Evolutionary conservation across 2,888 invertebrate genomes (phyloP), one percentile per base, ranked within the genome.

Genomic region (Polydrusus tereticollis): DNA sequence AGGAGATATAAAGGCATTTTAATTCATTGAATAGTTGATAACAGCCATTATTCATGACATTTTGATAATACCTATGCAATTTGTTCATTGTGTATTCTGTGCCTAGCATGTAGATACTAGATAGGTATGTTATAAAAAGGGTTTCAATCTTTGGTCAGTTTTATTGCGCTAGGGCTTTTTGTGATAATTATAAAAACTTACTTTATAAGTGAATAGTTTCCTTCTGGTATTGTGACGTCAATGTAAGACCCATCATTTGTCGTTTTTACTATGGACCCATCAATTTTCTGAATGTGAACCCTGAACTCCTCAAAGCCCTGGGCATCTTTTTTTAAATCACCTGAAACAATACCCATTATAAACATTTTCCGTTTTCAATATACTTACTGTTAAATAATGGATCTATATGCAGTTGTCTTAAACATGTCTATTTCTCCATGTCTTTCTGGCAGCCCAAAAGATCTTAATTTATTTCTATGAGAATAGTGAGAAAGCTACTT

Each of bases 161-260:
- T n/a, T n/a, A n/a, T 26, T 26, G 4, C 26, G 26, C 7, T 26
- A 26, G 26, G 3, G 26, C 26, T 26, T 26, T 26, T 26, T 26
- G 26, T 26, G 7, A 26, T 26, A 26, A 5, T 5, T 5, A 5
- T 7, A 33, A 29, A 21, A 43, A 79, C 83, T 81, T 79, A 85
- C 84, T 78, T 80, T 64, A 84, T 77, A 55, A 84, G 75, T 29
- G 78, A 74, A 75, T 80, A 83, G 73, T 84, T 83, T 58, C 81
- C 84, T 78, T 85, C 84, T 38, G 84, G 82, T 74, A 84, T 79
- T 8, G 80, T 82, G 29, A 85, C 78, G 75, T 84, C 84, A 52
- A 84, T 72, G 74, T 80, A 82, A 0, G 81, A 78, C n/a, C 76
- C 73, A 76, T 83, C 82, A 52, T 77, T 73, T 3, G 82, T 80